A percentile compares a stretch with the other conserved stretches of the same genome.
These are phyloP conservation scores for Psilopsiagon aurifrons DNA, from an alignment of 2,113 vertebrate genomes.

Conservation along the genomic window DNA sequence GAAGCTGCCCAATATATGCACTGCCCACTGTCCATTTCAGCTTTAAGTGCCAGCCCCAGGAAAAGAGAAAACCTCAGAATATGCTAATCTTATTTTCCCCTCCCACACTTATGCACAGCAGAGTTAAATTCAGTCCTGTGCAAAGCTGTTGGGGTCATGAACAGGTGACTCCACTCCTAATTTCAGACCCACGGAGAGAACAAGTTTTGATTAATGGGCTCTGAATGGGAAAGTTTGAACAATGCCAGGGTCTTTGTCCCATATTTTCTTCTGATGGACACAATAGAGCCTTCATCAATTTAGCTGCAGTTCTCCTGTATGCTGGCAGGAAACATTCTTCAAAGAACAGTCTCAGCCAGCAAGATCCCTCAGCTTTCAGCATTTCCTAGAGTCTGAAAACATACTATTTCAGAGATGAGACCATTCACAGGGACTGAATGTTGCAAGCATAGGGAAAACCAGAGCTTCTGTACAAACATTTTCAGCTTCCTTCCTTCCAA, in stretches of 20 bases:
- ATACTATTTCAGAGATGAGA: neutral
- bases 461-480: neutral
- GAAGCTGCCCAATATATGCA: neutral
- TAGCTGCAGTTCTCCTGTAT: constrained; percentile 15
- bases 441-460: neutral
- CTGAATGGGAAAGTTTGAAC: neutral
- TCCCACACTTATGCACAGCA: neutral
- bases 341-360: constrained; percentile 41
- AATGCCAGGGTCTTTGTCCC: constrained; percentile 11
- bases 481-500: neutral
- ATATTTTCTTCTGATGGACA: neutral
- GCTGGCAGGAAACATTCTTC: constrained; percentile 36
- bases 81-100: neutral
- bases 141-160: constrained; percentile 11
- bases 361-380: constrained; percentile 47
- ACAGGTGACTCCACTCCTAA: constrained; percentile 26
- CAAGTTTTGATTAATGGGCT: constrained; percentile 24
- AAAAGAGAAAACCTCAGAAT: neutral
- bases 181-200: constrained; percentile 13
- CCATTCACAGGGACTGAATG: neutral
- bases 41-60: neutral
- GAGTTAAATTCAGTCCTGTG: neutral
- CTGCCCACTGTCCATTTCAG: neutral
- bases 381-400: constrained; percentile 5
- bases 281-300: constrained; percentile 28